Conservation (phyloP, 2,888 invertebrate genomes). For the Terebella lapidaria region DNA sequence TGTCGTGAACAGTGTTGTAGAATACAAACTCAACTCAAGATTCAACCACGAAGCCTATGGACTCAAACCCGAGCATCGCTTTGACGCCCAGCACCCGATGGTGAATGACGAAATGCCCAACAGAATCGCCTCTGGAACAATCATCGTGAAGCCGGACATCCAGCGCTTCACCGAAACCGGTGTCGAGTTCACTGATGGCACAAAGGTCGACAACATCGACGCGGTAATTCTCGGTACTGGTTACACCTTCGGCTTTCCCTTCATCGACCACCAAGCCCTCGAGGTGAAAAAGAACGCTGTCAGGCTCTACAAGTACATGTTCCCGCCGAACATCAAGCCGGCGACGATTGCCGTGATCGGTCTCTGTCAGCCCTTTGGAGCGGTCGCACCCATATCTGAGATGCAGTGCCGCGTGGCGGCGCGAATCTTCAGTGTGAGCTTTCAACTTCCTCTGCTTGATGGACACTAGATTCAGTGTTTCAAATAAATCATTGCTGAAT, state of each 20-base stretch:
- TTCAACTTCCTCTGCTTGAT: too few relatives aligned
- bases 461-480: too few relatives aligned
- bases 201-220: constrained; percentile 43
- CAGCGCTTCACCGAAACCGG: constrained; percentile 35
- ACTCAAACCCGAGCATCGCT: constrained; percentile 40
- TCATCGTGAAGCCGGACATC: constrained; percentile 45
- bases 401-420: constrained; percentile 55
- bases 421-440: constrained; percentile 47
- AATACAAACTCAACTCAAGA: constrained; percentile 32
- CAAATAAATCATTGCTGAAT: too few relatives aligned
- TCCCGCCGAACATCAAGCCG: constrained; percentile 44
- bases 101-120: constrained; percentile 55
- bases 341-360: constrained; percentile 54
- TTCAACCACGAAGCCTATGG: constrained; percentile 51
- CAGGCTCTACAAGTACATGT: constrained; percentile 52
- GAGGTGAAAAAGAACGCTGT: constrained; percentile 39
- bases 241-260: constrained; percentile 54
- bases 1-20: constrained; percentile 3
- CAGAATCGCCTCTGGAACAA: constrained; percentile 44
- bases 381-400: constrained; percentile 56
- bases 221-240: constrained; percentile 49
- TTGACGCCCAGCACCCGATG: constrained; percentile 42
- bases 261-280: constrained; percentile 41
- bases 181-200: constrained; percentile 44
- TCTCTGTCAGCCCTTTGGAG: constrained; percentile 53